Evolutionary conservation across 2,888 invertebrate genomes (phyloP).

Genomic region (Silvanus unidentatus): DNA sequence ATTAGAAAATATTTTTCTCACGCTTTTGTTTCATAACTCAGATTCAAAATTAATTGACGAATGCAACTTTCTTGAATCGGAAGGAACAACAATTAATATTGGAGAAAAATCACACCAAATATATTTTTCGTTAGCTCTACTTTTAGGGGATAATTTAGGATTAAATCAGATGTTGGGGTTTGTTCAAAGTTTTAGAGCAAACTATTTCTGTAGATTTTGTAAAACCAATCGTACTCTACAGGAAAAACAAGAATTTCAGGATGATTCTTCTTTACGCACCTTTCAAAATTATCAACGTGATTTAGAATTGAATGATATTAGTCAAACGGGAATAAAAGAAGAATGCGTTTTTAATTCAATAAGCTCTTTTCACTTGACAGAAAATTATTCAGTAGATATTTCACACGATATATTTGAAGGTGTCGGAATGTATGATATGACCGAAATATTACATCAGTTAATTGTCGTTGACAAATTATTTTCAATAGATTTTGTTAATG

Average conservation of each 20-base stretch:
- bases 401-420: too few species aligned
- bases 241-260: slow-evolving; percentile 2
- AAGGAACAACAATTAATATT: slow-evolving; percentile 15
- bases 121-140: slow-evolving; percentile 11
- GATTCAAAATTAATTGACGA: slow-evolving; percentile 10
- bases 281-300: slow-evolving; percentile 14
- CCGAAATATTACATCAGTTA: too few species aligned
- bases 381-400: too few species aligned
- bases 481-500: too few species aligned
- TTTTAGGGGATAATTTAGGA: slow-evolving; percentile 21
- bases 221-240: slow-evolving; percentile 5
- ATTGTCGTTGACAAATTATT: too few species aligned
- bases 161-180: slow-evolving; percentile 19
- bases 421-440: too few species aligned
- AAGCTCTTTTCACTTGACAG: too few species aligned
- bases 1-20: slow-evolving; percentile 21
- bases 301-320: slow-evolving; percentile 8
- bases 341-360: too few species aligned
- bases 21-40: slow-evolving; percentile 15
- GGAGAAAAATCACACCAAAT: slow-evolving; percentile 7
- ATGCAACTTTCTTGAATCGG: slow-evolving; percentile 15
- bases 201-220: slow-evolving; percentile 18
- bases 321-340: slow-evolving; percentile 14
- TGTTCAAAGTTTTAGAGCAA: slow-evolving; percentile 17
- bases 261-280: too few species aligned